Evolutionary conservation across 2,888 invertebrate genomes (phyloP).

Genomic region (Clanis bilineata): DNA sequence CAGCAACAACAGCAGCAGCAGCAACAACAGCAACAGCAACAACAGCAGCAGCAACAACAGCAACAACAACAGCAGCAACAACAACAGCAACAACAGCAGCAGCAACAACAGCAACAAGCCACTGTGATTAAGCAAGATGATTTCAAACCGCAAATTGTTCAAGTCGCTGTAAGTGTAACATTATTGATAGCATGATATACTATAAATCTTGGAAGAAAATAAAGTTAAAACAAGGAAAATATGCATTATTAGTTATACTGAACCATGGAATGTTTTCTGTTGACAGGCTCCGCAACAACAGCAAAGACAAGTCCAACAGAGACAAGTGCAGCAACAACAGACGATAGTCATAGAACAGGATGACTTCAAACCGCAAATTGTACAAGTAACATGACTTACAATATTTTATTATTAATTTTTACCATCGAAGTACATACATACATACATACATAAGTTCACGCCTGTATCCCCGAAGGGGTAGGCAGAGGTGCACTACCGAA

Average conservation of each 20-base stretch:
- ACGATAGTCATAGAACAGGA: slow-evolving; percentile 58
- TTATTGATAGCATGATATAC: too few species aligned
- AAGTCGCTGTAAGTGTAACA: slow-evolving; percentile 57
- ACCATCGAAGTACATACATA: too few species aligned
- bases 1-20: slow-evolving; percentile 56
- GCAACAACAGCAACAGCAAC: slow-evolving; percentile 55
- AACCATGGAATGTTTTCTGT: not conserved
- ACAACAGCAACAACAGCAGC: slow-evolving; percentile 58
- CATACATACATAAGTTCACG: too few species aligned
- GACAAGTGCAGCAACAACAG: slow-evolving; percentile 51
- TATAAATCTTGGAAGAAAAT: too few species aligned
- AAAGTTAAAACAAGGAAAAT: too few species aligned
- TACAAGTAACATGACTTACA: slow-evolving; percentile 68
- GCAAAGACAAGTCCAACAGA: slow-evolving; percentile 42
- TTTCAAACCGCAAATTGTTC: slow-evolving; percentile 78
- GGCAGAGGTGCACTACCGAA: too few species aligned
- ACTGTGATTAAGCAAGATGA: slow-evolving; percentile 79
- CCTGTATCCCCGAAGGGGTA: too few species aligned
- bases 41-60: slow-evolving; percentile 59
- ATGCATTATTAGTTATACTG: too few species aligned
- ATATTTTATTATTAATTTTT: not conserved
- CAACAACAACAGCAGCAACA: slow-evolving; percentile 52
- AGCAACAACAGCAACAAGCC: slow-evolving; percentile 45
- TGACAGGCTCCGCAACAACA: slow-evolving; percentile 6
- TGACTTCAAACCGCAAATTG: slow-evolving; percentile 53